Conservation (phyloP, 2,888 invertebrate genomes). For the Tachina fera region DNA sequence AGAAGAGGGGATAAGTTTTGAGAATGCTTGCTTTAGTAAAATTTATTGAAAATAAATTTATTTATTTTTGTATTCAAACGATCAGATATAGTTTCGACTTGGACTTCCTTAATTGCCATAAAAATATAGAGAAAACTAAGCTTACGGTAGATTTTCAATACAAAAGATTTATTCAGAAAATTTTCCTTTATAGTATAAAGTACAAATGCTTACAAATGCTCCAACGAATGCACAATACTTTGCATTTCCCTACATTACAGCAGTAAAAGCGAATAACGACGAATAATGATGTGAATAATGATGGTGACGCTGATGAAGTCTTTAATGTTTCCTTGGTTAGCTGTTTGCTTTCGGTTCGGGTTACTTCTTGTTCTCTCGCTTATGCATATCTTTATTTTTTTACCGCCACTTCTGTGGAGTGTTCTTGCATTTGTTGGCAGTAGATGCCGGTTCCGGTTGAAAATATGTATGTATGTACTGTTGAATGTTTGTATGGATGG, state of each 20-base stretch:
- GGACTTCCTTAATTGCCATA: too few relatives aligned
- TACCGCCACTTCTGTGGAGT: conserved; percentile 44
- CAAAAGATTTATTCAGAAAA: too few relatives aligned
- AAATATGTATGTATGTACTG: too few relatives aligned
- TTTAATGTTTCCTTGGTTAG: conserved; percentile 48
- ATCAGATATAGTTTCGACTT: too few relatives aligned
- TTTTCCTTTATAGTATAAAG: too few relatives aligned
- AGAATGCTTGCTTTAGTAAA: too few relatives aligned
- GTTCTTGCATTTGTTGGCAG: conserved; percentile 11
- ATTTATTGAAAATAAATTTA: too few relatives aligned
- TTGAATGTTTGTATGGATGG: conserved; percentile 67
- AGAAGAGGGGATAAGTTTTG: too few relatives aligned
- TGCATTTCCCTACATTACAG: not conserved
- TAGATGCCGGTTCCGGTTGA: conserved; percentile 66
- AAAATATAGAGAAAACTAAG: too few relatives aligned
- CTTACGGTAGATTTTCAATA: too few relatives aligned
- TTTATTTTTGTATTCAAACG: too few relatives aligned
- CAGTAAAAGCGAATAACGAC: conserved; percentile 15
- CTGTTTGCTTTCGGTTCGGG: conserved; percentile 36
- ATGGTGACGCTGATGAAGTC: conserved; percentile 57
- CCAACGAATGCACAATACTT: not conserved
- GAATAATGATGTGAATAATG: conserved; percentile 65
- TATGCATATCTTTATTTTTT: conserved; percentile 3
- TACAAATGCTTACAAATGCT: not conserved
- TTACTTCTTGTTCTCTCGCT: not conserved